Percentiles rank a stretch among this genome's conserved stretches.
Evolutionary conservation across 2,797 vertebrate species (phyloP).

Genomic region (Leucoraja ocellata): DNA sequence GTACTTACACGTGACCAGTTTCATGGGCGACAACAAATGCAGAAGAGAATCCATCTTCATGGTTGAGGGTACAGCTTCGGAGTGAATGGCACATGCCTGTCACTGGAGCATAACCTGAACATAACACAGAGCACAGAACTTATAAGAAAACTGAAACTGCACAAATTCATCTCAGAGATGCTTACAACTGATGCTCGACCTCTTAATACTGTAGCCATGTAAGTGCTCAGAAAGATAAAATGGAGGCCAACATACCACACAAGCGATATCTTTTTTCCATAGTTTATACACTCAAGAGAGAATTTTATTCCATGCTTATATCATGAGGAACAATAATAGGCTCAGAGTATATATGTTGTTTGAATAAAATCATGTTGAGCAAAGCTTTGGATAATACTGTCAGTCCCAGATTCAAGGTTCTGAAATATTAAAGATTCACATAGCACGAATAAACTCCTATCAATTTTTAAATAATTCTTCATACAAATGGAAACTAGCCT

Average conservation of each 20-base stretch:
- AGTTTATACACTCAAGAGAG: too few relatives aligned
- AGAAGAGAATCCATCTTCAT: slow-evolving; percentile 94
- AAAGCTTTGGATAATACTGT: not conserved
- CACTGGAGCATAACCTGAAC: slow-evolving; percentile 85
- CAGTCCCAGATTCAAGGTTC: not conserved
- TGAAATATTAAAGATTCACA: not conserved
- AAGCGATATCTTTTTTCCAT: not conserved
- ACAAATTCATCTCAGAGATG: not conserved
- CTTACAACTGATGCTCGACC: not conserved
- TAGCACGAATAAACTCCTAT: not conserved
- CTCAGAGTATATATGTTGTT: not conserved
- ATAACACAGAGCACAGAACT: slow-evolving; percentile 52
- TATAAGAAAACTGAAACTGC: slow-evolving; percentile 11
- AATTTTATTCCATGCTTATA: not conserved
- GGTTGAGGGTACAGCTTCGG: slow-evolving; percentile 93
- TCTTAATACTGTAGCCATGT: not conserved
- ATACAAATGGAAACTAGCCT: not conserved
- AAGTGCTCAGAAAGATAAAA: not conserved
- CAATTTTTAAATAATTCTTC: not conserved
- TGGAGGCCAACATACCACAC: not conserved
- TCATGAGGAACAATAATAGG: not conserved
- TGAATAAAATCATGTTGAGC: not conserved
- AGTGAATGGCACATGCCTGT: slow-evolving; percentile 98
- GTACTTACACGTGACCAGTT: slow-evolving; percentile 92
- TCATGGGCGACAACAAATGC: slow-evolving; percentile 94